phyloP scores from a whole-genome alignment of 2,113 vertebrate species.

The Galbula dea region DNA sequence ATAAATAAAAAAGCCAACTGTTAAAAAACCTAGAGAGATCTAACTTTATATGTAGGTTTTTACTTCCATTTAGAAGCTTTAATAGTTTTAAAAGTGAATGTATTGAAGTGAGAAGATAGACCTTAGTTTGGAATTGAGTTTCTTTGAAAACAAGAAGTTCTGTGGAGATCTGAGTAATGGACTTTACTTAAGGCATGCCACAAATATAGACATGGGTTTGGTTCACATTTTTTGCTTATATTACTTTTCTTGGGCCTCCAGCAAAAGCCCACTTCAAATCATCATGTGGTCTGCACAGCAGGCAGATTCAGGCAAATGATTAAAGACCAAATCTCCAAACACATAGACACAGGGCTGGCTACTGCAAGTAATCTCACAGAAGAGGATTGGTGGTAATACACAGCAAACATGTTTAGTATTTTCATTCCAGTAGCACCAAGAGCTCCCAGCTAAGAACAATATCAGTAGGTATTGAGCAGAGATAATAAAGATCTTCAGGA shows the following conservation, averaged over 20 bases:
- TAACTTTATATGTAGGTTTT: background rate
- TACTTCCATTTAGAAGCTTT: background rate
- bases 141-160: background rate
- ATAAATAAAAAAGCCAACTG: background rate
- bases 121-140: background rate
- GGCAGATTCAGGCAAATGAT: background rate
- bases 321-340: background rate
- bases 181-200: background rate
- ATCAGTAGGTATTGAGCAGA: background rate
- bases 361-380: background rate
- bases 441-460: background rate
- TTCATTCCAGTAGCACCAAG: background rate
- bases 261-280: background rate
- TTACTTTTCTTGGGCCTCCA: background rate
- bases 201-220: background rate
- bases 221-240: background rate
- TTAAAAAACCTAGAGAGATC: background rate
- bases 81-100: background rate
- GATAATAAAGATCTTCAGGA: background rate
- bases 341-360: fast-evolving
- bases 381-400: background rate
- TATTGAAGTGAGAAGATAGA: background rate
- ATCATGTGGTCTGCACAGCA: background rate
- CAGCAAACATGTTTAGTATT: background rate
- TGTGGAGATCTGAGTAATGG: background rate